A percentile compares a stretch with the other conserved stretches of the same genome.
These are phyloP conservation scores for Prenolepis imparis DNA, from an alignment of 2,888 invertebrate genomes.

Conservation along the genomic window DNA sequence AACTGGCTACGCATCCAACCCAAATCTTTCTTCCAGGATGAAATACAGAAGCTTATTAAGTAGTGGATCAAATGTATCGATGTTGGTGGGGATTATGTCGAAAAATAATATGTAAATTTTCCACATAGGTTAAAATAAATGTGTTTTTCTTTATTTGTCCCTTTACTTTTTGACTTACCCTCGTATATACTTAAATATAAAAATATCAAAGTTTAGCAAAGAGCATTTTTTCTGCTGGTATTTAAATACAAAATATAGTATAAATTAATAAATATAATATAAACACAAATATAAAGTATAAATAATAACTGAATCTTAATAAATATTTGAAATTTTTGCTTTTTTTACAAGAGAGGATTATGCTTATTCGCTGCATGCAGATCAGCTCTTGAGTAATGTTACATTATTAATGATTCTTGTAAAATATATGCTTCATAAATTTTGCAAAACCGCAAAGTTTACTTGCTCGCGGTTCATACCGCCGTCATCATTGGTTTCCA, in stretches of 20 bases:
- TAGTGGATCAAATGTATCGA: no score
- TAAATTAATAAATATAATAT: no score
- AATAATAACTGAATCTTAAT: background rate
- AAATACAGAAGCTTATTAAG: no score
- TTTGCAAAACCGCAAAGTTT: slow-evolving; percentile 41
- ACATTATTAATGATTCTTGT: background rate
- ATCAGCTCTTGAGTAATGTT: background rate
- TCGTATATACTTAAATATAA: background rate
- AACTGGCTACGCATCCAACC: no score
- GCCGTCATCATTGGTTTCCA: no score
- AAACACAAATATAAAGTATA: no score
- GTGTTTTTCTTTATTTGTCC: no score
- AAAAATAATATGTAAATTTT: no score
- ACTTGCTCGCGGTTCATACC: background rate
- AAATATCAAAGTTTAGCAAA: background rate
- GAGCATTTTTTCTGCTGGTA: background rate
- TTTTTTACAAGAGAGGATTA: background rate
- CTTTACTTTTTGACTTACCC: no score
- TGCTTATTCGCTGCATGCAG: background rate
- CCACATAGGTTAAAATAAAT: no score
- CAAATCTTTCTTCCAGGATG: no score
- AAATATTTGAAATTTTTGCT: background rate
- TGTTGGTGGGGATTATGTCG: no score
- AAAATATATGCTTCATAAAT: slow-evolving; percentile 51
- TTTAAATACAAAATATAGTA: background rate